Base-by-base conservation (phyloP, 1,140 invertebrate genomes). In the Bombus waltoni region DNA sequence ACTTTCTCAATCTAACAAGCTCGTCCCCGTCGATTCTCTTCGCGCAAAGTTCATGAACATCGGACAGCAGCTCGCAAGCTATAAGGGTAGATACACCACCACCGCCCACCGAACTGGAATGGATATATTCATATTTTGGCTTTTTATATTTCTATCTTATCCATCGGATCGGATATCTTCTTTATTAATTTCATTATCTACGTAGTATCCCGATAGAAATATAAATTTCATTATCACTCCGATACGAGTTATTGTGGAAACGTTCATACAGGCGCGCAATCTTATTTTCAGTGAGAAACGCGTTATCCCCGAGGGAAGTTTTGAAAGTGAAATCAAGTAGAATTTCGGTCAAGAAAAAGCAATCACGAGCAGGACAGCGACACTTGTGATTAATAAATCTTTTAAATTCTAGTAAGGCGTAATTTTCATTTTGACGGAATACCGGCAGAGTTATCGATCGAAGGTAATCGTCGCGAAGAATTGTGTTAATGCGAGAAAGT, bases 51-150 rank as follows among this genome's bases (percentile, higher is more conserved):
- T 96, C 95, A 90, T 97, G 96, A 28, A 97, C 96, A 80, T 96
- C 96, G 62, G 96, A 96, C 22, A 97, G 93, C 81, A 97, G 91
- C 92, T 97, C 96, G 92, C 96, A 96, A 4, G 96, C 96, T 44
- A 97, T 95, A 73, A 96, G 92, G 1, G 96, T 96, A 47, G 96
- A 95, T 68, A 97, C 95, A 47, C 96, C 95, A 83, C 95, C 90
- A 91, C 92, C 78, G 93, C 95, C 93, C 93, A 96, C 87, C 8
- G 92, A 93, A 86, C 94, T 95, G 57, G 53, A 90, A 91, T 65
- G 73, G 22, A 83, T 83, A 73, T 66, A 73, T 86, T 35, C 74
- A 83, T n/a, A 81, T 40, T 38, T 38, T 32, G 62, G n/a, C 79
- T 15, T 82, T 76, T 76, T 81, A 80, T 76, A 83, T 32, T 25